Conservation (phyloP, 1,140 invertebrate species). For the Melitaea cinxia region DNA sequence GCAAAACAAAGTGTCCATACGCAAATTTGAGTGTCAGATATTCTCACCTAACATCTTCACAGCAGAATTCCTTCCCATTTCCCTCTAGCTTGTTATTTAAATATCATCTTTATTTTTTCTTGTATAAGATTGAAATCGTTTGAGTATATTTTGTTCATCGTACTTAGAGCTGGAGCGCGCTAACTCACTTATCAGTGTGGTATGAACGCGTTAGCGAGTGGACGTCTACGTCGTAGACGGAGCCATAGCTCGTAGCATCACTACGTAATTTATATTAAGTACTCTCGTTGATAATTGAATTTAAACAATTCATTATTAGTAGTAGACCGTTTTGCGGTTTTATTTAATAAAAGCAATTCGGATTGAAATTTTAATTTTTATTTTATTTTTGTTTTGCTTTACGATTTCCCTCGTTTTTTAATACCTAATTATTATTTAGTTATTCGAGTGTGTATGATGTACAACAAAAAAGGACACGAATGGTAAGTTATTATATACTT, state of each 20-base stretch:
- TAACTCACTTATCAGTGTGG: slow-evolving; percentile 48
- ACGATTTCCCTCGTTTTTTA: neutral
- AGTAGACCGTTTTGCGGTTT: slow-evolving; percentile 17
- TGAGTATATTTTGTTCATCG: neutral
- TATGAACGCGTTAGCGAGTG: slow-evolving; percentile 43
- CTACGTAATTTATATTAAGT: slow-evolving; percentile 34
- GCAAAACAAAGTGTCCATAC: slow-evolving; percentile 33
- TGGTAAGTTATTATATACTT: neutral
- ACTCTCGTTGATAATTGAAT: slow-evolving; percentile 29
- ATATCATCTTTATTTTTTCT: neutral
- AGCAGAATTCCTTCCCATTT: slow-evolving; percentile 13
- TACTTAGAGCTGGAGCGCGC: slow-evolving; percentile 28
- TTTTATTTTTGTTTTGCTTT: slow-evolving; percentile 8
- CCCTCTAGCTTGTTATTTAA: neutral
- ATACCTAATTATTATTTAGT: neutral
- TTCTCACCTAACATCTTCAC: slow-evolving; percentile 31
- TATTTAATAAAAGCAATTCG: slow-evolving; percentile 4
- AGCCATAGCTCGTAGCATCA: slow-evolving; percentile 32
- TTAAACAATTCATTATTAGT: slow-evolving; percentile 28
- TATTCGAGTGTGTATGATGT: neutral
- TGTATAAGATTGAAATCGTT: slow-evolving; percentile 1
- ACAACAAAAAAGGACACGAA: neutral
- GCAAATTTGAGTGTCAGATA: slow-evolving; percentile 27
- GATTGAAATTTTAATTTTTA: neutral
- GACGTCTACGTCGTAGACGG: slow-evolving; percentile 54